phyloP scores from a whole-genome alignment of 2,113 vertebrate genomes.

The Nothoprocta perdicaria region DNA sequence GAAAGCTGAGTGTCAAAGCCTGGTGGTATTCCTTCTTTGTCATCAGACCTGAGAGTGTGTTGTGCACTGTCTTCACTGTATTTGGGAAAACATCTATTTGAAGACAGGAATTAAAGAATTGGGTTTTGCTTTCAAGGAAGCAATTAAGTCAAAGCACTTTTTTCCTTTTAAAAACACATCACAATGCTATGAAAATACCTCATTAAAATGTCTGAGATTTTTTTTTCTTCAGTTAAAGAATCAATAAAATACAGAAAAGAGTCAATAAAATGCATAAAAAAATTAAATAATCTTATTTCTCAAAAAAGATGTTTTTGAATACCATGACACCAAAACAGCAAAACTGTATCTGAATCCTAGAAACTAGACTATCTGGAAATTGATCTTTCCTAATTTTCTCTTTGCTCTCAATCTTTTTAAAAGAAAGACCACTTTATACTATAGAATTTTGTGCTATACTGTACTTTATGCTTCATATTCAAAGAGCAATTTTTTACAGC shows the following conservation, averaged over 20 bases:
- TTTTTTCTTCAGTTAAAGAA: too few species aligned
- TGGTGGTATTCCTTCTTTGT: neutral
- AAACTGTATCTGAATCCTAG: neutral
- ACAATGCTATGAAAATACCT: neutral
- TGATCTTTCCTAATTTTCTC: neutral
- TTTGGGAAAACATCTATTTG: conserved; percentile 68
- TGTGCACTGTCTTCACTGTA: neutral
- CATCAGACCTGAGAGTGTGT: neutral
- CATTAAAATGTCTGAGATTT: neutral
- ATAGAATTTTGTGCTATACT: neutral
- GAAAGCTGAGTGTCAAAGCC: neutral
- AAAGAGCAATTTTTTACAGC: neutral
- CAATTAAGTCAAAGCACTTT: neutral
- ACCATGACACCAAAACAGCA: neutral
- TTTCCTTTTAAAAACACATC: neutral
- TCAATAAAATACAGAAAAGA: too few species aligned
- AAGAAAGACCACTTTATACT: neutral
- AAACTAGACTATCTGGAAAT: neutral
- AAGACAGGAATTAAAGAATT: conserved; percentile 34
- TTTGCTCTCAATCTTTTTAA: neutral
- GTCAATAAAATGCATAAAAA: too few species aligned
- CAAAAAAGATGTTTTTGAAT: neutral
- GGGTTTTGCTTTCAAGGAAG: neutral
- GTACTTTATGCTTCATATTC: neutral
- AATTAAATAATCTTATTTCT: neutral